These are phyloP conservation scores for Cosmia pyralina DNA, from an alignment of 2,888 invertebrate species.

Conservation along the genomic window DNA sequence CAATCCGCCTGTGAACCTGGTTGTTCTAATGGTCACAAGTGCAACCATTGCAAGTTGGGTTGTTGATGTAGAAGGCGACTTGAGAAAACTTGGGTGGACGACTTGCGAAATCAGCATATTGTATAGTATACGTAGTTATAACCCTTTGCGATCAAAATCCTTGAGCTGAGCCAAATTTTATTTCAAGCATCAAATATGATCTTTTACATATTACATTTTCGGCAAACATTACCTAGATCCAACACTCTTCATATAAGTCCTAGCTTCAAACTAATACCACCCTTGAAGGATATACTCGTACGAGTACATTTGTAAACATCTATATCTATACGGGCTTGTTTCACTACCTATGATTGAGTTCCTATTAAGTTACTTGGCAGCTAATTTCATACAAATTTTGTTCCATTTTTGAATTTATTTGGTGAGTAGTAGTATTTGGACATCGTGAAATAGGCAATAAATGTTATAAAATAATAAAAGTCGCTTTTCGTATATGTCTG, in stretches of 20 bases:
- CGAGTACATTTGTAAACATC: neutral
- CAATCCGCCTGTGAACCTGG: neutral
- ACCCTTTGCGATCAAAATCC: neutral
- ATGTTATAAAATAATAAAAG: neutral
- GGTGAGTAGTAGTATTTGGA: too few relatives aligned
- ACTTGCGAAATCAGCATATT: neutral
- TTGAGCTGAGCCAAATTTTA: slow-evolving; percentile 14
- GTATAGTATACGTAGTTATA: neutral
- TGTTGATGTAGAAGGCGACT: neutral
- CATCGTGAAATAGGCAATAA: neutral
- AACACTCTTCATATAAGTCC: slow-evolving; percentile 1
- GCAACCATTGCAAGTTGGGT: neutral
- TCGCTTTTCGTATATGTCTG: neutral
- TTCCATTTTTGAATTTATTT: too few relatives aligned
- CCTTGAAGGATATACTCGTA: too few relatives aligned
- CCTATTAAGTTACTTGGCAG: too few relatives aligned
- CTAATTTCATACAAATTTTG: too few relatives aligned
- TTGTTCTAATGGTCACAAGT: neutral
- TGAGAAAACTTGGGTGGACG: neutral
- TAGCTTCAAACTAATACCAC: neutral
- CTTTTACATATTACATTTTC: slow-evolving; percentile 35
- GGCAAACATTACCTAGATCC: slow-evolving; percentile 14
- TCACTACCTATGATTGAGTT: too few relatives aligned
- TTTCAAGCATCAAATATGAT: slow-evolving; percentile 24
- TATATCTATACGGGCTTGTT: too few relatives aligned